Evolutionary conservation across 2,113 vertebrate species (phyloP), one percentile per base, ranked within the genome.

Genomic region (Zosterops hypoxanthus): DNA sequence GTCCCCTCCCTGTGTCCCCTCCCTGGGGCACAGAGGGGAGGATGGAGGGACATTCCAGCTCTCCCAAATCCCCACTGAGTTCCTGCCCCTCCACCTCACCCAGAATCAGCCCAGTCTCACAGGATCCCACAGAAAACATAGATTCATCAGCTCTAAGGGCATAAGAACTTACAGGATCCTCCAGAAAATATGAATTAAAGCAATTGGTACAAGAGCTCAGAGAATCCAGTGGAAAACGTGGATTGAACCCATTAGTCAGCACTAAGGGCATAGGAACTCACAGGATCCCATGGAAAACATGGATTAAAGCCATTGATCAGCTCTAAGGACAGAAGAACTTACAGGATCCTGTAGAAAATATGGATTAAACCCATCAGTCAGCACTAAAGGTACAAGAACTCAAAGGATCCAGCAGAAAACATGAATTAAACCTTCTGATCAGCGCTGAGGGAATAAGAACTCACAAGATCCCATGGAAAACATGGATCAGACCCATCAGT

Each of bases 211-310:
- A 28, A 28, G 50, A 52, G 28, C 15, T 28, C 26, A 52, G 5
- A 29, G 23, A 23, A 49, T 49, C 23, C 47, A 6, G 7, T 56
- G 12, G 55, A n/a, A 22, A 56, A 56, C 12, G 14, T n/a, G 55
- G 55, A n/a, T n/a, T n/a, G 8, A 13, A 56, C 4, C 55, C 33
- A 56, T 22, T 2, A 5, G 8, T 57, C 33, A 56, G 31, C 19
- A 9, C 55, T 56, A 9, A 56, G 31, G 31, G 19, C 3, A 55
- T 10, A 31, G 5, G 29, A 55, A 55, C 19, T 49, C 57, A 21
- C 0, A 52, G 42, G n/a, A 66, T 33, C 11, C 36, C 0, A 0
- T 5, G 1, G 24, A 34, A 57, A 57, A 46, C 1, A 13, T 5
- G 8, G 49, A 44, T 60, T 19, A 19, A 33, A 25, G 2, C 9